Base-by-base conservation (phyloP, 2,113 vertebrate species). In the Puffinus mauretanicus region DNA sequence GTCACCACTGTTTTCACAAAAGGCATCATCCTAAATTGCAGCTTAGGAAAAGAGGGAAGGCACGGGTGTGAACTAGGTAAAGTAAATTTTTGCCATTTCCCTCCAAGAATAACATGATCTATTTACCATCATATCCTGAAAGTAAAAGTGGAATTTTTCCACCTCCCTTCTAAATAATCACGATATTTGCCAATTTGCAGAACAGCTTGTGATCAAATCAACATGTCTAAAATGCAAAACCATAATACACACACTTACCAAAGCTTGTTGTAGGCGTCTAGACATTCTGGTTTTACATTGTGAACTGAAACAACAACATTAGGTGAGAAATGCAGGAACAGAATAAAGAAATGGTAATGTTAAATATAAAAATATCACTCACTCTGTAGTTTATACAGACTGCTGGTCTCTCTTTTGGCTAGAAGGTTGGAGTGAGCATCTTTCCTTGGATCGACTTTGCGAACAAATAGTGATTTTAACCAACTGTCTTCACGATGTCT, bases 301-400 rank as follows among this genome's bases (percentile, higher is more conserved):
- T 99, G 99, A 99, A 99, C 99, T 99, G 98, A 92, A 99, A 98
- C 85, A 91, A 97, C 96, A 97, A 97, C 86, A 96, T 84, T 29
- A 64, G 2, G 14, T 55, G 79, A 98, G 95, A 70, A 97, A 79
- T 42, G 87, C 89, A 82, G 51, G 77, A 90, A 52, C 13, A 46
- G 34, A 30, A 77, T 11, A 42, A 4, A 76, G 57, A 16, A 34
- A 12, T 0, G 16, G 52, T n/a, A 79, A 71, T 13, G 49, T 51
- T 44, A 84, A 79, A 27, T 20, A 52, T 55, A 40, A 26, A 80
- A 76, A 24, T 32, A 19, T 38, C 83, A 98, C 99, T 98, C 98
- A 99, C 99, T 99, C 84, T 99, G 99, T 62, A 99, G 97, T 97
- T 99, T 99, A 97, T 99, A 99, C 65, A 99, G 98, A 91, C 99